Percentiles rank a stretch among this genome's conserved stretches.
These are phyloP conservation scores for Eupeodes corollae DNA, from an alignment of 1,140 invertebrate species.

Conservation along the genomic window DNA sequence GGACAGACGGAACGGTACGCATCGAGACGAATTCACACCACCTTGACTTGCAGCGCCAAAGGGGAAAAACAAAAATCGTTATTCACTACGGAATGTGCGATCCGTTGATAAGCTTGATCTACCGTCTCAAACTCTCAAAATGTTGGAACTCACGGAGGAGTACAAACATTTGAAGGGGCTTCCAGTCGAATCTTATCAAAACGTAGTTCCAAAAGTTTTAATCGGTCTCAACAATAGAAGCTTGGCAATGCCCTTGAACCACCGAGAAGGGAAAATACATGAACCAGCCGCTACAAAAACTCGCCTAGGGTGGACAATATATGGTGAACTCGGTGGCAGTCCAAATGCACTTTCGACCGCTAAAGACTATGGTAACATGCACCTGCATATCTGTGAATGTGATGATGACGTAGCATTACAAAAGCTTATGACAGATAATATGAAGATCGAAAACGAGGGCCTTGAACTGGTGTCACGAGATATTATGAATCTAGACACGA, in stretches of 20 bases:
- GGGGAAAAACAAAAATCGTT: neutral
- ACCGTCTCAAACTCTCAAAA: neutral
- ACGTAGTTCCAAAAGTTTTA: neutral
- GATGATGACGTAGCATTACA: no score
- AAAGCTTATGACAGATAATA: no score
- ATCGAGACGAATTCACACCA: neutral
- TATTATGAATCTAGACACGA: no score
- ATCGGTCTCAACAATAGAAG: neutral
- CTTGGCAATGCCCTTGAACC: neutral
- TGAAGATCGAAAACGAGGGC: no score
- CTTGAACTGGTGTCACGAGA: no score
- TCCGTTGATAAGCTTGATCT: neutral
- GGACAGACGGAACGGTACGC: neutral
- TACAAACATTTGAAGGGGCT: neutral
- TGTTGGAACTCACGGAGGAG: neutral
- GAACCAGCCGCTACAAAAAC: neutral
- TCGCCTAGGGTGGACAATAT: neutral
- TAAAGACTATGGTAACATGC: no score
- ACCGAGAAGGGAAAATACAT: neutral
- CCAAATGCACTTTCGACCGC: no score
- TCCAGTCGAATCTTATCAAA: neutral
- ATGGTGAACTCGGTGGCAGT: neutral
- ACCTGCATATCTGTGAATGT: no score
- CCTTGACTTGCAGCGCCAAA: neutral
- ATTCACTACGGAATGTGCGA: neutral